Evolutionary conservation across 2,797 vertebrate genomes (phyloP).

Genomic region (Coracias cyanogaster): DNA sequence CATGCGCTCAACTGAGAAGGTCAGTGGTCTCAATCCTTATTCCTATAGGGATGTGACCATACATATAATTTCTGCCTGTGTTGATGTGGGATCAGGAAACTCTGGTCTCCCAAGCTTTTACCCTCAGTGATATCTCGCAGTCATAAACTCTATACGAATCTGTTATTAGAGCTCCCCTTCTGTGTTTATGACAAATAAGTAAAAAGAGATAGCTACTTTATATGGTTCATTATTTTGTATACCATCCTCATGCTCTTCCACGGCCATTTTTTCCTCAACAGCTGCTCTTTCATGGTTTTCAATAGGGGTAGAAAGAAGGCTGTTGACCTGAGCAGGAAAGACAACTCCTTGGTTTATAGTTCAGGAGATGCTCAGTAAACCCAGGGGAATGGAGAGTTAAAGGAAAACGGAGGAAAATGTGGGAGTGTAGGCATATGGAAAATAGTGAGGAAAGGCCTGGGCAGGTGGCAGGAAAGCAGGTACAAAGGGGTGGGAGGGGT

Average conservation of each 20-base stretch:
- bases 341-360: not conserved
- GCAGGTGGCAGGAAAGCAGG: not conserved
- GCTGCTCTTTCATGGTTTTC: not conserved
- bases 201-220: not conserved
- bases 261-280: fast-evolving
- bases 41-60: not conserved
- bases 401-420: not conserved
- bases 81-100: not conserved
- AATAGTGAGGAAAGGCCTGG: not conserved
- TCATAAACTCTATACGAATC: not conserved
- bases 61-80: not conserved
- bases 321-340: not conserved
- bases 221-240: not conserved
- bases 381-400: not conserved
- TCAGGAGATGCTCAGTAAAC: not conserved
- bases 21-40: not conserved
- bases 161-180: not conserved
- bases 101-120: not conserved
- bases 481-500: not conserved
- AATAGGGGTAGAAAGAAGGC: not conserved
- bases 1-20: not conserved
- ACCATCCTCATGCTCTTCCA: not conserved
- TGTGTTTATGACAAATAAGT: not conserved
- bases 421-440: not conserved
- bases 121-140: not conserved